Base-by-base conservation (phyloP, 2,113 vertebrate genomes). In the Smithornis capensis region DNA sequence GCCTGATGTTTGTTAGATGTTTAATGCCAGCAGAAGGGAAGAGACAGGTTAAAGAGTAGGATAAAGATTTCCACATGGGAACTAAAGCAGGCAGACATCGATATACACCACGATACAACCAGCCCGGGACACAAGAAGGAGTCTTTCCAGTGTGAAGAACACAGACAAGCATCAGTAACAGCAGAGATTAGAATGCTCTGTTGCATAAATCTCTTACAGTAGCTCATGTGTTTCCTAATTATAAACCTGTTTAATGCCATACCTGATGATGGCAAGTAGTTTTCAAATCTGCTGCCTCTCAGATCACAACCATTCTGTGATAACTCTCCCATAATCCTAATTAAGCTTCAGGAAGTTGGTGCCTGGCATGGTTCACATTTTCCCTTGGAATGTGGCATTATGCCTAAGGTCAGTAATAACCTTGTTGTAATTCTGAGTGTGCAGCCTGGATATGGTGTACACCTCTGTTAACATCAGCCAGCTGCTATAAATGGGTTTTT, bases 341-440 rank as follows among this genome's bases (percentile, higher is more conserved):
- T 78, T 82, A 57, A 63, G 22, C 33, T 75, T 75, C 59, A 70
- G 63, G 42, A 87, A 55, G 37, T 2, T 47, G 19, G 27, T 29
- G 28, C 44, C 44, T 44, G 31, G 28, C n/a, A 17, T 0, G 0
- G 63, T 55, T 90, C 45, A 44, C 0, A 0, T 86, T 63, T 84
- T 81, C 15, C 40, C 42, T 83, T 83, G 38, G 57, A 94, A 79
- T 23, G 38, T 65, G 45, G 45, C 55, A 22, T 63, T 87, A 45
- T 31, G 40, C 93, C 56, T 64, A 37, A 87, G 70, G 90, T 87
- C 69, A 89, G 57, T 23, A 86, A 69, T 45, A 76, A 76, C n/a
- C 0, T 1, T 0, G 0, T 31, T 35, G 24, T 50, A 50, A 33
- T 19, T 55, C 50, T 1, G 1, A 42, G 33, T 1, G 11, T 37